Percentiles rank a stretch among this genome's conserved stretches.
These are phyloP conservation scores for Epizoanthus illoricatus DNA, from an alignment of 92 coral and sea anemone species.

Conservation along the genomic window DNA sequence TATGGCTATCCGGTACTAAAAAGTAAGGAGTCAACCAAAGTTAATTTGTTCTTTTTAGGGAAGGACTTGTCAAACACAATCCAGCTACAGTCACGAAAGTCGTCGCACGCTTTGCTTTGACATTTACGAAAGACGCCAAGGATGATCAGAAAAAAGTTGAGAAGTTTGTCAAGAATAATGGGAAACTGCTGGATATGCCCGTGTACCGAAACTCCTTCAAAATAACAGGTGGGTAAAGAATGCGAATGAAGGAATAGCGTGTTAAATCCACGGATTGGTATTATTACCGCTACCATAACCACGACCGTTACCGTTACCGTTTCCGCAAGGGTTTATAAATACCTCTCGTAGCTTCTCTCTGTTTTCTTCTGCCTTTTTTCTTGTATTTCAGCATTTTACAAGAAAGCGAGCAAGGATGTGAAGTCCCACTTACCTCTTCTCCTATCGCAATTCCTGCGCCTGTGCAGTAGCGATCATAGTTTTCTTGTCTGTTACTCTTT, in stretches of 20 bases:
- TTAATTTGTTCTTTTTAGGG: constrained; percentile 46
- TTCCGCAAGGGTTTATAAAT: too few species aligned
- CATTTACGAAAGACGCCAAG: constrained; percentile 61
- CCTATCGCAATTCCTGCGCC: too few species aligned
- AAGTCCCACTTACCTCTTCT: too few species aligned
- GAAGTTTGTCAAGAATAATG: constrained; percentile 55
- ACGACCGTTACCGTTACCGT: too few species aligned
- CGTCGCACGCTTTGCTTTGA: constrained; percentile 79
- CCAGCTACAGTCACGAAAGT: constrained; percentile 88
- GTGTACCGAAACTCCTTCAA: constrained; percentile 76
- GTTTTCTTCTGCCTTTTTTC: too few species aligned
- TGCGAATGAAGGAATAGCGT: not conserved
- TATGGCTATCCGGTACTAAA: not conserved
- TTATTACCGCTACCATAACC: not conserved
- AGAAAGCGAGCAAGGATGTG: too few species aligned
- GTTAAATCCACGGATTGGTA: not conserved
- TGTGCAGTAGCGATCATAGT: too few species aligned
- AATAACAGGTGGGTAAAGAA: constrained; percentile 54
- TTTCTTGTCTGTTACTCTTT: too few species aligned
- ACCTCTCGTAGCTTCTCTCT: too few species aligned
- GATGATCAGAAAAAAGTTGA: constrained; percentile 57
- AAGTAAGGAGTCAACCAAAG: not conserved
- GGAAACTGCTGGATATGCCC: constrained; percentile 91
- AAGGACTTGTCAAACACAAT: constrained; percentile 78
- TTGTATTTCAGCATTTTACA: too few species aligned